Conservation (phyloP, 1,140 invertebrate species). For the Caenorhabditis elegans region WBcel235 BX284603.4:6487501-6488000, state of each 20-base stretch:
- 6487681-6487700: slow-evolving; percentile 29
- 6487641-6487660: slow-evolving; percentile 25
- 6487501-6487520: slow-evolving; percentile 25
- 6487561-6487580: neutral
- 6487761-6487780: slow-evolving; percentile 36
- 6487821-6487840: slow-evolving; percentile 20
- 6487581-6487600: neutral
- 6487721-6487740: neutral
- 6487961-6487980: neutral
- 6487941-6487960: slow-evolving; percentile 34
- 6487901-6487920: slow-evolving; percentile 31
- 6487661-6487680: slow-evolving; percentile 33
- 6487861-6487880: neutral
- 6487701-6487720: neutral
- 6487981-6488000: neutral
- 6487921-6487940: neutral
- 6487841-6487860: slow-evolving; percentile 26
- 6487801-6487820: slow-evolving; percentile 25
- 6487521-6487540: slow-evolving; percentile 35
- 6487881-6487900: slow-evolving; percentile 30
- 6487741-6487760: neutral
- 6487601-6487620: neutral
- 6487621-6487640: neutral
- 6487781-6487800: slow-evolving; percentile 27
- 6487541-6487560: neutral